A percentile compares a stretch with the other conserved stretches of the same genome.
Conservation (phyloP, 1,140 invertebrate genomes). For the Elysia chlorotica region DNA sequence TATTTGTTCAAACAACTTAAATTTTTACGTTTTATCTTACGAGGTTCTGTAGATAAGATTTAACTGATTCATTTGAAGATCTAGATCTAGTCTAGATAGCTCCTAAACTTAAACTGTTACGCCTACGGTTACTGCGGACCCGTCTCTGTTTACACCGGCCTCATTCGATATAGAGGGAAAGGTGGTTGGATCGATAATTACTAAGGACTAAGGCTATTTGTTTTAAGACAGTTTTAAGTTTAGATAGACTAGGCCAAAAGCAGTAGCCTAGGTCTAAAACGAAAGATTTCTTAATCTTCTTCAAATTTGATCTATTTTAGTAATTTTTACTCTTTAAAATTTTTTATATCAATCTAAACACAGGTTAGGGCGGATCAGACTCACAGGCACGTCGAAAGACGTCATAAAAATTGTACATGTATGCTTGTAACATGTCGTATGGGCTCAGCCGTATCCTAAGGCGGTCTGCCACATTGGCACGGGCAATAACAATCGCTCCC, state of each 20-base stretch:
- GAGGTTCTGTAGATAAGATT: not conserved
- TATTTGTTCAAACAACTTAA: not conserved
- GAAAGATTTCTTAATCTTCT: not conserved
- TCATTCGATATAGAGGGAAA: not conserved
- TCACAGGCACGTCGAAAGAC: not conserved
- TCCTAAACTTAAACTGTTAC: too few species aligned
- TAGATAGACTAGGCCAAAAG: not conserved
- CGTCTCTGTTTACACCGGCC: too few species aligned
- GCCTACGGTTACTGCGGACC: too few species aligned
- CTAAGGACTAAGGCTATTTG: not conserved
- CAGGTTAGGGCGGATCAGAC: not conserved
- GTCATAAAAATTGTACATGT: not conserved
- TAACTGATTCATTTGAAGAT: not conserved
- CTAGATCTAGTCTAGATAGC: too few species aligned
- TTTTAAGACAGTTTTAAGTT: not conserved
- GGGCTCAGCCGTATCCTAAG: too few species aligned
- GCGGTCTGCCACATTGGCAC: too few species aligned
- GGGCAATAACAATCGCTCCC: too few species aligned
- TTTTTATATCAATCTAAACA: not conserved
- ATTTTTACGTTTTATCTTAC: not conserved
- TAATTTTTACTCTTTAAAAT: not conserved
- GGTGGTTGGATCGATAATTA: too few species aligned
- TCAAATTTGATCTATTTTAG: not conserved
- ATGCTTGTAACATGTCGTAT: not conserved
- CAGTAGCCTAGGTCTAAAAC: not conserved